phyloP scores from a whole-genome alignment of 2,888 invertebrate species.

The Polymixis lichenea region DNA sequence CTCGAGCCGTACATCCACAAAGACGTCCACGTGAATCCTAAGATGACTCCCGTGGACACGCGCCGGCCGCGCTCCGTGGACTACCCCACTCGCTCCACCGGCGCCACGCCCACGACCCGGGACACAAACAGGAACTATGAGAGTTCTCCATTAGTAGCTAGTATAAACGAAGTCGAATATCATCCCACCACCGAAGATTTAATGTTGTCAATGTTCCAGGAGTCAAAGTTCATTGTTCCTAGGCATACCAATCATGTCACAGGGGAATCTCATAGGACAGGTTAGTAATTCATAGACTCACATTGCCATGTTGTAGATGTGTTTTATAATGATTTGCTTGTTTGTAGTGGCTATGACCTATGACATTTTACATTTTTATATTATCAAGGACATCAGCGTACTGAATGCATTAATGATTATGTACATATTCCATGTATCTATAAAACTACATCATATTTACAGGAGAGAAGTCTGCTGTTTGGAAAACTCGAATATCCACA shows the following conservation, averaged over 20 bases:
- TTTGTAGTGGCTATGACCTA: not conserved
- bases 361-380: constrained; percentile 9
- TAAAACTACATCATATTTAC: constrained; percentile 68
- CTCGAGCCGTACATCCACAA: constrained; percentile 87
- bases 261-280: constrained; percentile 85
- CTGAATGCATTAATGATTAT: constrained; percentile 7
- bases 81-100: constrained; percentile 73
- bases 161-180: constrained; percentile 87
- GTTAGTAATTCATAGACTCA: constrained; percentile 71
- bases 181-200: constrained; percentile 87
- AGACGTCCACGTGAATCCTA: constrained; percentile 89
- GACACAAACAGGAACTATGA: constrained; percentile 84
- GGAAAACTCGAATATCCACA: constrained; percentile 90
- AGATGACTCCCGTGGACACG: constrained; percentile 87
- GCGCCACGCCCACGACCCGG: constrained; percentile 66
- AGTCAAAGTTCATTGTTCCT: constrained; percentile 86
- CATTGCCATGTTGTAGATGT: constrained; percentile 12
- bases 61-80: constrained; percentile 86
- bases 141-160: constrained; percentile 86
- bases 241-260: constrained; percentile 81
- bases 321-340: constrained; percentile 18
- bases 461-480: constrained; percentile 87
- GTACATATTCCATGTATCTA: constrained; percentile 41
- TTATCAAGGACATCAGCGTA: constrained; percentile 21
- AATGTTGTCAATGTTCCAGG: constrained; percentile 88